Conservation (phyloP, 2,113 vertebrate species). For the Etheostoma cragini region DNA sequence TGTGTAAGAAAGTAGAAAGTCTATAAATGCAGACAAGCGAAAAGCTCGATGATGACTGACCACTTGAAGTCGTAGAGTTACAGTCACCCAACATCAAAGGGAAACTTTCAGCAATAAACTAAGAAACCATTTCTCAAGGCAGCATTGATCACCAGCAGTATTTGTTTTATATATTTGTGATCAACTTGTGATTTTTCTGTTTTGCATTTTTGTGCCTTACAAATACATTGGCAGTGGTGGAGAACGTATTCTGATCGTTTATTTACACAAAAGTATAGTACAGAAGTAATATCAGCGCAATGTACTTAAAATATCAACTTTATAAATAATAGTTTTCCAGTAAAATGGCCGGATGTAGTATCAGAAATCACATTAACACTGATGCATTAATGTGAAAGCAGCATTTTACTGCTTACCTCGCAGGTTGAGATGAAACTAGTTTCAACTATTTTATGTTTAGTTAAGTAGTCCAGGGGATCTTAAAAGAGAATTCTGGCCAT, state of each 20-base stretch:
- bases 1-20: neutral
- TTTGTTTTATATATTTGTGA: slow-evolving; percentile 22
- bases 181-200: slow-evolving; percentile 1
- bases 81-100: slow-evolving; percentile 19
- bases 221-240: neutral
- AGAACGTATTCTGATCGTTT: neutral
- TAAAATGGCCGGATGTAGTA: neutral
- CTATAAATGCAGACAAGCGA: neutral
- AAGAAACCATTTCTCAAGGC: neutral
- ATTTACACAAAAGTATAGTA: neutral
- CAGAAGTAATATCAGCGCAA: neutral
- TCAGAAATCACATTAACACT: neutral
- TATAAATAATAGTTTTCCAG: neutral
- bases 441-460: neutral
- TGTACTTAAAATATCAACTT: neutral
- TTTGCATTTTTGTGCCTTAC: neutral
- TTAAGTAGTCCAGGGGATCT: no score
- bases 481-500: no score
- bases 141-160: slow-evolving; percentile 28
- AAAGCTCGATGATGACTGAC: neutral
- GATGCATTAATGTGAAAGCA: neutral
- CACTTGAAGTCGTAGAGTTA: neutral
- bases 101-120: slow-evolving; percentile 15
- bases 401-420: neutral
- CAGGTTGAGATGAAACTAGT: neutral